Percentiles rank a stretch among this genome's conserved stretches.
These are phyloP conservation scores for Pseudomyrmex gracilis DNA, from an alignment of 1,140 invertebrate genomes.

Conservation along the genomic window DNA sequence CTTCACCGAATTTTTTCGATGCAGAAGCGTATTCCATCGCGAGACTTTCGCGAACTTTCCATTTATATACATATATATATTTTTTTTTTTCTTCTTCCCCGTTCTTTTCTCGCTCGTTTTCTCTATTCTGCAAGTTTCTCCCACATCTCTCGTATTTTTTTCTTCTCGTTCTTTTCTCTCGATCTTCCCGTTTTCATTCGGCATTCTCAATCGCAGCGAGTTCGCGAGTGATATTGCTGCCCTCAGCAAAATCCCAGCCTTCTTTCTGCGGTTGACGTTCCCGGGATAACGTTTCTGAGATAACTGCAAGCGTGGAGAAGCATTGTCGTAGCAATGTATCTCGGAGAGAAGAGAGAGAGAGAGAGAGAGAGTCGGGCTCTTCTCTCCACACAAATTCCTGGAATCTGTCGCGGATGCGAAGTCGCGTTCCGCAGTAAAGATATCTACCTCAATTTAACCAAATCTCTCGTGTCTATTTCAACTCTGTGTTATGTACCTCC, in stretches of 20 bases:
- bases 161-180: background rate
- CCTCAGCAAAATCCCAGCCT: slow-evolving; percentile 24
- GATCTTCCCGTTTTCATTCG: background rate
- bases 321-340: background rate
- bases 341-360: background rate
- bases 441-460: background rate
- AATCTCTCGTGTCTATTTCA: background rate
- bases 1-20: slow-evolving; percentile 26
- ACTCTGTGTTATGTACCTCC: background rate
- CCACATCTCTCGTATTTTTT: background rate
- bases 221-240: background rate
- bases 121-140: background rate
- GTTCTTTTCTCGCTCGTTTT: background rate
- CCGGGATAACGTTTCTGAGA: background rate
- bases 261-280: slow-evolving; percentile 2
- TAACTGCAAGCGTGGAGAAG: background rate
- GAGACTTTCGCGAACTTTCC: slow-evolving; percentile 14
- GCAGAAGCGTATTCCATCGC: slow-evolving; percentile 23
- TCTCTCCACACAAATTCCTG: background rate
- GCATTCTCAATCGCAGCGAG: background rate
- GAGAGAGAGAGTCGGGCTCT: background rate
- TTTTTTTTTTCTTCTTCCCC: background rate
- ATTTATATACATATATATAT: slow-evolving; percentile 9
- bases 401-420: background rate
- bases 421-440: background rate